Evolutionary conservation across 1,140 invertebrate genomes (phyloP), one percentile per base, ranked within the genome.

Genomic region (Hypsibius dujardini): DNA sequence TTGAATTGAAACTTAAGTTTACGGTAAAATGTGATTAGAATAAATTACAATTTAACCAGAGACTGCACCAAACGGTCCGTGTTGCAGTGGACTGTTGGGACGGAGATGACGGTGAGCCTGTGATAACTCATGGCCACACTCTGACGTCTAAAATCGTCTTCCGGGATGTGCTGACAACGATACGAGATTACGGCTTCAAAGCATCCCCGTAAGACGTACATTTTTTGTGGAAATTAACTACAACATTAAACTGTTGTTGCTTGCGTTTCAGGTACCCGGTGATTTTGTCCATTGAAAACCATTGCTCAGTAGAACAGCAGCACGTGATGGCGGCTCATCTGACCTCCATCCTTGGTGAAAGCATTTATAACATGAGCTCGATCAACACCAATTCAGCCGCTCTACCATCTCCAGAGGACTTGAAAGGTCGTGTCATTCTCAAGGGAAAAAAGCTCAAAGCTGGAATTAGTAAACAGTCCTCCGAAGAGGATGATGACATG

Each of bases 211-310:
- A 76, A 79, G 79, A 77, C 50, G n/a, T 12, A n/a, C n/a, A 7
- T 56, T 7, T 56, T 7, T 56, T 56, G 28, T 28, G 28, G 28
- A 28, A 28, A 28, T 28, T 28, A 28, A 28, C 28, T 28, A 28
- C 28, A 56, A 56, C n/a, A 56, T n/a, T 56, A 56, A 56, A 56
- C 50, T 56, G 50, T 56, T 70, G 14, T 1, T 70, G 1, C 69
- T 71, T 62, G 12, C 67, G 46, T 76, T 77, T 67, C 74, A 81
- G 80, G 69, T 85, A 81, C 74, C 84, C 84, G 2, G 75, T 85
- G 56, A 84, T 85, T 70, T 76, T 85, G 56, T 84, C 83, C 46
- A 78, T 85, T 71, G 84, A 85, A 75, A 84, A 84, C 76, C 84
- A 85, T 74, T 84, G 83, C 74, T 79, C 78, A 59, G 74, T 81